Conservation (phyloP, 2,888 invertebrate genomes). For the Cylindroiulus punctatus region DNA sequence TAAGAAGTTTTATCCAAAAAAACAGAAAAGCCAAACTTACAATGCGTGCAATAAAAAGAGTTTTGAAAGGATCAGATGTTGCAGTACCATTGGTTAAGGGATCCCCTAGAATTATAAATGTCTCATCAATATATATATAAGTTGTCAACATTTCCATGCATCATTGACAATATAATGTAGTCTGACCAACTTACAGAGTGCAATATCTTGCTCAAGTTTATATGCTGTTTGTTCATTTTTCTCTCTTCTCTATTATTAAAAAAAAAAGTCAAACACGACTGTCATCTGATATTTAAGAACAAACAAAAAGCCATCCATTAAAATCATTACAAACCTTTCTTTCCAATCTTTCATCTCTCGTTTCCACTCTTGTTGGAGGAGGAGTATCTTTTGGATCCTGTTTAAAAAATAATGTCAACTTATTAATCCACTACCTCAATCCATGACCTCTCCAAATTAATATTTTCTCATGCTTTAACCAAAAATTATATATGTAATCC, state of each 20-base stretch:
- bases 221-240: conserved; percentile 97
- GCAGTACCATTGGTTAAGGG: conserved; percentile 81
- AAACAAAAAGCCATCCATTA: conserved; percentile 56
- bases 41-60: conserved; percentile 94
- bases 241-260: conserved; percentile 75
- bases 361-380: conserved; percentile 93
- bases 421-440: too few species aligned
- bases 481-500: too few species aligned
- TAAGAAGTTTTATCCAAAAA: not conserved
- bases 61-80: conserved; percentile 95
- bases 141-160: not conserved
- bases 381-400: conserved; percentile 98
- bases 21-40: conserved; percentile 72
- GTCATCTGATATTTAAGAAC: not conserved
- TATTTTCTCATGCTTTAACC: too few species aligned
- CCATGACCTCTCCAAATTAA: too few species aligned
- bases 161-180: not conserved
- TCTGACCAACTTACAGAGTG: conserved; percentile 75
- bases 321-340: conserved; percentile 70
- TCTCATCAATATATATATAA: not conserved
- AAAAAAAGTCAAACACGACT: conserved; percentile 47
- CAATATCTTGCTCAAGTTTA: conserved; percentile 97
- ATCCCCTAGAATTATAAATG: conserved; percentile 75
- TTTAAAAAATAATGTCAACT: conserved; percentile 58
- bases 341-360: conserved; percentile 91